phyloP scores from a whole-genome alignment of 2,113 vertebrate genomes.

The Pygoscelis adeliae region DNA sequence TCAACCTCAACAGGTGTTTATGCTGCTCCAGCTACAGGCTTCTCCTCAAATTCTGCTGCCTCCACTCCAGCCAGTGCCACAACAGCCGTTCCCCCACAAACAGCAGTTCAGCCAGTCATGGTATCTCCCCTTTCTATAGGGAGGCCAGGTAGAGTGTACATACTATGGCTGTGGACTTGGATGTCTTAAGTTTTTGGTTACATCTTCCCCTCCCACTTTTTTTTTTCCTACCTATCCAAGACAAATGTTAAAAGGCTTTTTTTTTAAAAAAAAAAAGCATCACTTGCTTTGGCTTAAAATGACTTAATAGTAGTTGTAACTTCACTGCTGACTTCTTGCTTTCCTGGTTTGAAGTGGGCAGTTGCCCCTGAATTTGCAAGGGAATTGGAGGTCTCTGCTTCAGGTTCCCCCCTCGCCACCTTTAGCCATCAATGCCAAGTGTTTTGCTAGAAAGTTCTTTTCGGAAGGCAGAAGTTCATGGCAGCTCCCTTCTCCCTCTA shows the following conservation, averaged over 20 bases:
- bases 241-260: neutral
- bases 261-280: neutral
- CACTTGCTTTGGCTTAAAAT: neutral
- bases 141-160: conserved; percentile 75
- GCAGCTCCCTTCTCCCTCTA: neutral
- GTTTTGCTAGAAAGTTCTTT: neutral
- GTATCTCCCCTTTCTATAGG: conserved; percentile 70
- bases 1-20: conserved; percentile 77
- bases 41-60: conserved; percentile 78
- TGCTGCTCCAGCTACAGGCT: conserved; percentile 72
- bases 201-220: neutral
- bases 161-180: neutral
- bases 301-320: neutral
- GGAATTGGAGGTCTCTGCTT: neutral
- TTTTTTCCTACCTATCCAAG: neutral
- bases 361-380: neutral
- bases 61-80: conserved; percentile 69
- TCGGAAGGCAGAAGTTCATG: neutral
- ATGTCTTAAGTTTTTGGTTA: neutral
- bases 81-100: conserved; percentile 72
- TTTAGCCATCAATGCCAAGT: neutral
- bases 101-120: conserved; percentile 71
- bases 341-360: neutral
- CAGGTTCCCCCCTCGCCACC: neutral
- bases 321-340: neutral